Evolutionary conservation across 1,140 invertebrate species (phyloP).

Genomic region (Drosophila willistoni): DNA sequence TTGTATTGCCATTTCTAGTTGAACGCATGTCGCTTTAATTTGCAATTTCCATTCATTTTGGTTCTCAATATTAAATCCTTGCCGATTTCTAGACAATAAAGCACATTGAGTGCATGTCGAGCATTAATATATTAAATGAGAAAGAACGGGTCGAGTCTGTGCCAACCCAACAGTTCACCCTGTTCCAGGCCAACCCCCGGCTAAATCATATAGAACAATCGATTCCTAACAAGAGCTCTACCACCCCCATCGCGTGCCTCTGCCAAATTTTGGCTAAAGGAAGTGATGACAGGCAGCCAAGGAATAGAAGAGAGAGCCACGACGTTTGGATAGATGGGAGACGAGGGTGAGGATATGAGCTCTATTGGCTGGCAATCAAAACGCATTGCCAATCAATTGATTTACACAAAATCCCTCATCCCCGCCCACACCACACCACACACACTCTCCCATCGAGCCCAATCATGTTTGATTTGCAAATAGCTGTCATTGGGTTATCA

Average conservation of each 20-base stretch:
- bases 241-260: conserved; percentile 51
- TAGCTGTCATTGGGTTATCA: conserved; percentile 71
- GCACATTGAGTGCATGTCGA: conserved; percentile 58
- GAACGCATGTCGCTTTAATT: conserved; percentile 55
- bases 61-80: conserved; percentile 24
- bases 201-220: neutral
- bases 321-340: neutral
- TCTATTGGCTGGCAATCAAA: conserved; percentile 64
- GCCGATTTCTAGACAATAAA: conserved; percentile 63
- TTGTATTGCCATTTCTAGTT: conserved; percentile 9
- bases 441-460: conserved; percentile 6
- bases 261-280: conserved; percentile 47
- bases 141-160: conserved; percentile 7
- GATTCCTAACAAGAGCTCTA: conserved; percentile 4
- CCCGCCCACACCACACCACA: neutral
- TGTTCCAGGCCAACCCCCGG: conserved; percentile 4
- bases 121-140: conserved; percentile 66
- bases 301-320: neutral
- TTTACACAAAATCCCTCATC: conserved; percentile 56
- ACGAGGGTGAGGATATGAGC: neutral
- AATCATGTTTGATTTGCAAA: conserved; percentile 69
- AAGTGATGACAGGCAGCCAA: neutral
- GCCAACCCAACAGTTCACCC: neutral
- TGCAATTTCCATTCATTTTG: conserved; percentile 56
- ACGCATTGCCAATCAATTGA: conserved; percentile 79